Base-by-base conservation (phyloP, 2,113 vertebrate species). In the Semicossyphus pulcher region DNA sequence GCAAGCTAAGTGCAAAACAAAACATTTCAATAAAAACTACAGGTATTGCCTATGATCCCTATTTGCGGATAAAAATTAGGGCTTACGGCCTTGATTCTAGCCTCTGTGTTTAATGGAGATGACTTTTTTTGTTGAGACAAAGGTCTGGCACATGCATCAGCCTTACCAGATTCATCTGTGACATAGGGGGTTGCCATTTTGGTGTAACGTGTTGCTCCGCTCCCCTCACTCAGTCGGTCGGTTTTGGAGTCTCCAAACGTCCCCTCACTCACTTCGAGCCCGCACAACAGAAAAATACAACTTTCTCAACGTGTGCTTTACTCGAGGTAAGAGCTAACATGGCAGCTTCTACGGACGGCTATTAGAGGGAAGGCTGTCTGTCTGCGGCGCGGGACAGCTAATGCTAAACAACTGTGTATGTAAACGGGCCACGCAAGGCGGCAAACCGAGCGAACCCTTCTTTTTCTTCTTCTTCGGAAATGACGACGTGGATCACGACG, bases 111-210 rank as follows among this genome's bases (percentile, higher is more conserved):
- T n/a, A 28, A 5, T 10, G 10, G 1, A 23, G 0, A 23, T 2
- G 5, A 18, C 42, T 45, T 4, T 3, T 28, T 62, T 56, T 2
- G 11, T 1, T 10, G 2, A 18, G 25, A 76, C 49, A 70, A 79
- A 74, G 45, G 28, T 58, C 31, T 42, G 52, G 16, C 73, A 78
- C 77, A 80, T 74, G 64, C 72, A 62, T n/a, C 78, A 85, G 89
- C 77, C 95, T 95, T 93, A 97, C 97, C 97, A 81, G 96, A 97
- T 69, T 97, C 97, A 89, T 97, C 97, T 85, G 94, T 95, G 79
- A 96, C 95, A 96, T 97, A 98, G 91, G 95, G 96, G 94, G 96
- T 96, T 92, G 97, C 96, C 97, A 97, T 98, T 94, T 97, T 97
- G 94, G 86, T 63, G 52, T 20, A 58, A 59, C 37, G 60, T 62